Percentiles rank a stretch among this genome's conserved stretches.
These are phyloP conservation scores for Cheilosia variabilis DNA, from an alignment of 2,888 invertebrate genomes.

Conservation along the genomic window DNA sequence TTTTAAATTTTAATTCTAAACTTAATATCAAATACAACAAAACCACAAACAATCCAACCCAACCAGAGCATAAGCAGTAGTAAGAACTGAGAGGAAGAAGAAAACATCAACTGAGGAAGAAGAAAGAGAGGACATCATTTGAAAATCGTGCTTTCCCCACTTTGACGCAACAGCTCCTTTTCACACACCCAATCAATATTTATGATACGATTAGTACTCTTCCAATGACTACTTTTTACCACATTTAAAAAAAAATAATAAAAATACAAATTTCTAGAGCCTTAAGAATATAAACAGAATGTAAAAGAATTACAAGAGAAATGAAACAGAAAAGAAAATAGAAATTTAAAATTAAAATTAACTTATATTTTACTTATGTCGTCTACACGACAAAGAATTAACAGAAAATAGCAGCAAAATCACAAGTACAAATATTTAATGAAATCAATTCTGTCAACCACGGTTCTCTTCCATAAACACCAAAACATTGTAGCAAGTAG, in stretches of 20 bases:
- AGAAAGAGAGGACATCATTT: slow-evolving; percentile 22
- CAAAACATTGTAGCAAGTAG: slow-evolving; percentile 9
- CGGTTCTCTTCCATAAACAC: slow-evolving; percentile 20
- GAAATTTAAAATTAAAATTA: slow-evolving; percentile 25
- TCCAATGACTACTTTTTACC: slow-evolving; percentile 45
- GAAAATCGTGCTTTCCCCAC: slow-evolving; percentile 13
- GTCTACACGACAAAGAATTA: slow-evolving; percentile 31
- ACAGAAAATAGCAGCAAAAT: slow-evolving; percentile 66
- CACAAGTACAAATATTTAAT: slow-evolving; percentile 71
- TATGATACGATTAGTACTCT: neutral
- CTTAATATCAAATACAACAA: slow-evolving; percentile 45
- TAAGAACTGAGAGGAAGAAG: slow-evolving; percentile 28
- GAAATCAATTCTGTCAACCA: slow-evolving; percentile 3
- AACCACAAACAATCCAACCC: slow-evolving; percentile 31
- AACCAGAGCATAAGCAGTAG: slow-evolving; percentile 67
- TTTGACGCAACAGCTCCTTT: slow-evolving; percentile 8
- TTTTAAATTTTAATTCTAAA: slow-evolving; percentile 74
- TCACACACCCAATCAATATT: slow-evolving; percentile 29
- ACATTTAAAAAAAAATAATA: slow-evolving; percentile 46
- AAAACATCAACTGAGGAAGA: slow-evolving; percentile 12
- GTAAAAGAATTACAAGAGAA: slow-evolving; percentile 67
- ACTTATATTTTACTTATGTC: slow-evolving; percentile 2
- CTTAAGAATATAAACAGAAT: slow-evolving; percentile 60
- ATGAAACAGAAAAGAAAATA: slow-evolving; percentile 10
- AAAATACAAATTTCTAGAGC: slow-evolving; percentile 26